A percentile compares a stretch with the other conserved stretches of the same genome.
Evolutionary conservation across 1,140 invertebrate genomes (phyloP).

Genomic region (Ruditapes philippinarum): DNA sequence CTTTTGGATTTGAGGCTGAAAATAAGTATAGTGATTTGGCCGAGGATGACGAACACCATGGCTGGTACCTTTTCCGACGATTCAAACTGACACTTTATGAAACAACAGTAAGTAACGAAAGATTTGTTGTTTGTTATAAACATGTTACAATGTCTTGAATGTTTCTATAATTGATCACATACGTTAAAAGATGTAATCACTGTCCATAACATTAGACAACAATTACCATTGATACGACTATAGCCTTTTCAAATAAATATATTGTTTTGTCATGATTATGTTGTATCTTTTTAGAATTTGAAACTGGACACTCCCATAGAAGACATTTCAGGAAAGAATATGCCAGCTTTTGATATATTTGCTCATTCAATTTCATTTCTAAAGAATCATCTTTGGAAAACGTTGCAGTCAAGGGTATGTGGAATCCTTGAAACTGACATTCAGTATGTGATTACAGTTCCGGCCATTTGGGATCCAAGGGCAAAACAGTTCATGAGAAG

Average conservation of each 20-base stretch:
- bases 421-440: conserved; percentile 49
- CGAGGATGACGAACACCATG: conserved; percentile 18
- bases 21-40: conserved; percentile 4
- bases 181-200: not conserved
- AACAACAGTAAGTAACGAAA: conserved; percentile 15
- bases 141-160: too few relatives aligned
- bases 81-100: conserved; percentile 57
- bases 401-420: not conserved
- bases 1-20: conserved; percentile 52
- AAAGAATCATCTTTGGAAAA: conserved; percentile 29
- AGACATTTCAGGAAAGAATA: conserved; percentile 28
- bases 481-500: conserved; percentile 45
- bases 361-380: conserved; percentile 39
- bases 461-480: conserved; percentile 21
- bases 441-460: conserved; percentile 55
- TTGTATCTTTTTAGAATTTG: not conserved
- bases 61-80: conserved; percentile 37
- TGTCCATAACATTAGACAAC: not conserved
- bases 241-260: too few relatives aligned
- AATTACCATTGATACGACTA: not conserved
- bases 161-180: not conserved
- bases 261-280: too few relatives aligned
- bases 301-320: not conserved
- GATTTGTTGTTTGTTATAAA: too few relatives aligned
- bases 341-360: conserved; percentile 50